Evolutionary conservation across 2,888 invertebrate species (phyloP), one percentile per base, ranked within the genome.

Genomic region (Cosmia trapezina): DNA sequence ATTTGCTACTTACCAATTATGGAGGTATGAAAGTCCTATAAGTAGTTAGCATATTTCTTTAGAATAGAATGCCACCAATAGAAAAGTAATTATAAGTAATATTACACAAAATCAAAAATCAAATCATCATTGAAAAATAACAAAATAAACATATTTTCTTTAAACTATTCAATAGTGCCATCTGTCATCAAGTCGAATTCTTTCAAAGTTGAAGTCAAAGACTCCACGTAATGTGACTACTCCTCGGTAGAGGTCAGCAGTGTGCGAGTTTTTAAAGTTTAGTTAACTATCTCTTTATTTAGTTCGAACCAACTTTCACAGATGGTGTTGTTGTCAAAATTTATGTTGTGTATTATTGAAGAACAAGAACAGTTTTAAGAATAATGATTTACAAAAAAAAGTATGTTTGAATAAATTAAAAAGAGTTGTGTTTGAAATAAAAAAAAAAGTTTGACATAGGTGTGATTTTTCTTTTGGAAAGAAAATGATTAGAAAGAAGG

Each of bases 161-260:
- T 1, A 63, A 51, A 47, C 37, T 22, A 43, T 17, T 61, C 59
- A 54, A 49, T 73, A 79, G 81, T 92, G 95, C 94, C 96, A 95
- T 95, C 96, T 96, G 83, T 91, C 86, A 92, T 84, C 80, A 14
- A 73, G 87, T 83, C 61, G 28, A 76, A 67, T 53, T 70, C 57
- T 69, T 74, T 59, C 86, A 90, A 90, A 76, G 73, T 86, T 83
- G 78, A 84, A 83, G 78, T 83, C 74, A 88, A 88, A 84, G 80
- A 76, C 81, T 85, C 78, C 74, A 89, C 76, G 83, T 88, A 89
- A 88, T 91, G 87, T 80, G 47, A 84, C 95, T 92, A 94, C 93
- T 94, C 90, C 84, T 82, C 94, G 86, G 86, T 84, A 95, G 96
- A 94, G 94, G 96, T 94, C 96, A 93, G 91, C 80, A 85, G 86